Percentiles rank a stretch among this genome's conserved stretches.
Evolutionary conservation across 1,140 invertebrate species (phyloP).

Genomic region (Drosophila neocordata): DNA sequence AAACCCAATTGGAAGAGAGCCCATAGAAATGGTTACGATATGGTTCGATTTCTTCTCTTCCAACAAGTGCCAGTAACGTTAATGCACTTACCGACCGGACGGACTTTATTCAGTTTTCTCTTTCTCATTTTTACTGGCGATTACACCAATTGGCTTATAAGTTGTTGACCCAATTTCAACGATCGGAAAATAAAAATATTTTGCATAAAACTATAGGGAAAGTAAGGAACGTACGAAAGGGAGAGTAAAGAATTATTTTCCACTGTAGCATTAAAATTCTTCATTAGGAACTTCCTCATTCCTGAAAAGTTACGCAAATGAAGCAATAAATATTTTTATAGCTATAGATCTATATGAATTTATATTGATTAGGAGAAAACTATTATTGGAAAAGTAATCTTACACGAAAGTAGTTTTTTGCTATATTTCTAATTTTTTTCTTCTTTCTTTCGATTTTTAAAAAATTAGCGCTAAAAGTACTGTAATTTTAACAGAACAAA

Average conservation of each 20-base stretch:
- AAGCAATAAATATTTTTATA: no score
- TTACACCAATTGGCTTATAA: conserved; percentile 50
- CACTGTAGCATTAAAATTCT: no score
- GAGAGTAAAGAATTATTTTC: background rate
- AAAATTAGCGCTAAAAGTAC: no score
- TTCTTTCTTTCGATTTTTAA: no score
- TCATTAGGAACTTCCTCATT: no score
- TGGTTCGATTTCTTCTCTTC: conserved; percentile 17
- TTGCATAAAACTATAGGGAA: conserved; percentile 17
- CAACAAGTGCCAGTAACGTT: conserved; percentile 27
- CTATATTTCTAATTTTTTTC: no score
- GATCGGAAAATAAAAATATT: conserved; percentile 23
- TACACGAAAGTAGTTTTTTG: no score
- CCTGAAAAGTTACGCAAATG: no score
- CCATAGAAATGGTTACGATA: conserved; percentile 3
- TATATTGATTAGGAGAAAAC: no score
- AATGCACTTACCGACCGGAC: conserved; percentile 45
- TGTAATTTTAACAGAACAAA: no score
- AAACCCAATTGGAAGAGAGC: conserved; percentile 26
- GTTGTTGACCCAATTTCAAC: conserved; percentile 55
- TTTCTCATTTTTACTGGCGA: conserved; percentile 6
- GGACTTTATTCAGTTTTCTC: conserved; percentile 40
- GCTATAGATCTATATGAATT: no score
- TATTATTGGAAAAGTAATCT: no score
- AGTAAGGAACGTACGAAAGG: background rate